A percentile compares a stretch with the other conserved stretches of the same genome.
These are phyloP conservation scores for Ctenopoma multispine DNA, from an alignment of 2,797 vertebrate genomes.

Conservation along the genomic window DNA sequence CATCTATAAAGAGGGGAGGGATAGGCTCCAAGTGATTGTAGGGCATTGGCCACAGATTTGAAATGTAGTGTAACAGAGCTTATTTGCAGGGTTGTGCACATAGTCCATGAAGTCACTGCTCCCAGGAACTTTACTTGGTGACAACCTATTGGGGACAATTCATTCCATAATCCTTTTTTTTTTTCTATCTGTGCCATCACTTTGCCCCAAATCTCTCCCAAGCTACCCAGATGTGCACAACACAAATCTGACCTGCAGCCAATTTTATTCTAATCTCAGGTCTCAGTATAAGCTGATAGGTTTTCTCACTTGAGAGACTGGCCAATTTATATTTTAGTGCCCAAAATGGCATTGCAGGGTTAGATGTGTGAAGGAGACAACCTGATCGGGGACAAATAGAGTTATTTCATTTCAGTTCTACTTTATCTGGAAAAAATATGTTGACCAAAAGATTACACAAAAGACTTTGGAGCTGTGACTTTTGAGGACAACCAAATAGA, in stretches of 20 bases:
- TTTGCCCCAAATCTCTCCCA: conserved; percentile 60
- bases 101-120: conserved; percentile 34
- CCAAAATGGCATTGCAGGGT: conserved; percentile 39
- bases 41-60: conserved; percentile 17
- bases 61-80: conserved; percentile 11
- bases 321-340: conserved; percentile 63
- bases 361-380: conserved; percentile 33
- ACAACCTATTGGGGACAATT: conserved; percentile 52
- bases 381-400: conserved; percentile 19
- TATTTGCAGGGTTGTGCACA: conserved; percentile 30
- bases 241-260: conserved; percentile 70
- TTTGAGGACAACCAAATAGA: conserved; percentile 58
- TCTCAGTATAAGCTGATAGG: conserved; percentile 64
- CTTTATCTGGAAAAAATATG: conserved; percentile 35
- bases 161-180: conserved; percentile 55
- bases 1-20: background rate
- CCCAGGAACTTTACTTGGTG: conserved; percentile 49
- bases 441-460: conserved; percentile 28
- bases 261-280: conserved; percentile 75
- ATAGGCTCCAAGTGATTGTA: background rate
- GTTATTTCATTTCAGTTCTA: conserved; percentile 45
- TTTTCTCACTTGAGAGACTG: conserved; percentile 58
- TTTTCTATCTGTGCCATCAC: conserved; percentile 43
- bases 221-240: conserved; percentile 68
- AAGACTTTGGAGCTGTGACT: conserved; percentile 23